phyloP scores from a whole-genome alignment of 2,797 vertebrate genomes.

The Eulemur rubriventer region DNA sequence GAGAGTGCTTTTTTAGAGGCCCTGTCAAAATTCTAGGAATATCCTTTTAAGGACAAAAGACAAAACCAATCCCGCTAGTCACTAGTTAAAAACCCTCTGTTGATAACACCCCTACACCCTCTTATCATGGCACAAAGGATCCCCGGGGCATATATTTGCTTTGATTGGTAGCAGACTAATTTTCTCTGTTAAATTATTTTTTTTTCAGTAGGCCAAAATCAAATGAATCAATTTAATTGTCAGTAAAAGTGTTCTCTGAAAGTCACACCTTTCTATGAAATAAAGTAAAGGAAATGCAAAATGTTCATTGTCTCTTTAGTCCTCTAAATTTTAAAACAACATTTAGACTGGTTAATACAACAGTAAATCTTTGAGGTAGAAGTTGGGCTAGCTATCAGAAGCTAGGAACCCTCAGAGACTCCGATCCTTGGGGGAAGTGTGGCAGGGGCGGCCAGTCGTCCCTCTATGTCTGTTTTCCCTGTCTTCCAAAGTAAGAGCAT shows the following conservation, averaged over 20 bases:
- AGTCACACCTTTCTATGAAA: conserved; percentile 65
- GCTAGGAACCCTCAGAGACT: neutral
- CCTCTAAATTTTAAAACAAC: neutral
- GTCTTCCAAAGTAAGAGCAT: neutral
- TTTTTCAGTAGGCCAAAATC: conserved; percentile 62
- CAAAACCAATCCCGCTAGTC: conserved; percentile 38
- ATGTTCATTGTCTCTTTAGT: neutral
- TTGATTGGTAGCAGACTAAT: conserved; percentile 55
- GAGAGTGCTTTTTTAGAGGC: conserved; percentile 21
- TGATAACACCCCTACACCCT: neutral
- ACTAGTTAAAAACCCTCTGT: neutral
- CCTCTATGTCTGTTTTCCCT: neutral
- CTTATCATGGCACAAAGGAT: neutral
- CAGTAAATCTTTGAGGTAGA: neutral
- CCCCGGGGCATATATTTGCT: conserved; percentile 20
- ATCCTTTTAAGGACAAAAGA: conserved; percentile 65
- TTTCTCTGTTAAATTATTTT: conserved; percentile 67
- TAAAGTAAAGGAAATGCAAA: conserved; percentile 38
- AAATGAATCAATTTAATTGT: conserved; percentile 70
- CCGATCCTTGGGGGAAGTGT: neutral
- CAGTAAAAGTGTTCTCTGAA: conserved; percentile 63
- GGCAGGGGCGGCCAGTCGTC: neutral
- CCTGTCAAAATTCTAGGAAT: conserved; percentile 53
- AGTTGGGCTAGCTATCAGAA: neutral
- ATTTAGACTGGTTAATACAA: neutral